These are phyloP conservation scores for Microtus pennsylvanicus DNA, from an alignment of 2,113 vertebrate species.

Conservation along the genomic window DNA sequence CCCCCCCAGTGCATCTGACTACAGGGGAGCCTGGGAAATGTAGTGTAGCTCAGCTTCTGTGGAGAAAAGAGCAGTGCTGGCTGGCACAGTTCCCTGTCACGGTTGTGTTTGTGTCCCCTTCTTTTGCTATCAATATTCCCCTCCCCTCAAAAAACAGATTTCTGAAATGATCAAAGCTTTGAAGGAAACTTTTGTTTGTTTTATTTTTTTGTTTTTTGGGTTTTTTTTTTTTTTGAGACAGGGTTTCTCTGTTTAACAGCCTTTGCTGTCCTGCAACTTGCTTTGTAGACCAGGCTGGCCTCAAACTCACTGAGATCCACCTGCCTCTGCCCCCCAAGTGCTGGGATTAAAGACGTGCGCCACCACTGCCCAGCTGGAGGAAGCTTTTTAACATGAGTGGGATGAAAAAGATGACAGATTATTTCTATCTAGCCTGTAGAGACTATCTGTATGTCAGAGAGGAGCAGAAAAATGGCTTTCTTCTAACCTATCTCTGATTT, in stretches of 20 bases:
- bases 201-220: too few species aligned
- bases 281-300: too few species aligned
- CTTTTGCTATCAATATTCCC: background rate
- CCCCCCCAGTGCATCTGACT: background rate
- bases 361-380: background rate
- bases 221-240: too few species aligned
- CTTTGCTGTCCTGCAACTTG: too few species aligned
- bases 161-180: constrained; percentile 23
- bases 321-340: too few species aligned
- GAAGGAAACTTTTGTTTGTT: too few species aligned
- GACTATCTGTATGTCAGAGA: background rate
- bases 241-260: too few species aligned
- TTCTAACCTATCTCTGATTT: background rate
- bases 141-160: background rate
- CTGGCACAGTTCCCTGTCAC: background rate
- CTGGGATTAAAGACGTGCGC: too few species aligned
- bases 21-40: background rate
- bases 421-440: background rate
- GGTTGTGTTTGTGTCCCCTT: background rate
- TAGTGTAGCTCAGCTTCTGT: background rate
- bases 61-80: background rate
- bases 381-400: background rate
- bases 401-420: background rate
- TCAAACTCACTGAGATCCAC: too few species aligned
- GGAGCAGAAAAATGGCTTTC: background rate